Evolutionary conservation across 2,888 invertebrate species (phyloP), one percentile per base, ranked within the genome.

Genomic region (Macrophya alboannulata): DNA sequence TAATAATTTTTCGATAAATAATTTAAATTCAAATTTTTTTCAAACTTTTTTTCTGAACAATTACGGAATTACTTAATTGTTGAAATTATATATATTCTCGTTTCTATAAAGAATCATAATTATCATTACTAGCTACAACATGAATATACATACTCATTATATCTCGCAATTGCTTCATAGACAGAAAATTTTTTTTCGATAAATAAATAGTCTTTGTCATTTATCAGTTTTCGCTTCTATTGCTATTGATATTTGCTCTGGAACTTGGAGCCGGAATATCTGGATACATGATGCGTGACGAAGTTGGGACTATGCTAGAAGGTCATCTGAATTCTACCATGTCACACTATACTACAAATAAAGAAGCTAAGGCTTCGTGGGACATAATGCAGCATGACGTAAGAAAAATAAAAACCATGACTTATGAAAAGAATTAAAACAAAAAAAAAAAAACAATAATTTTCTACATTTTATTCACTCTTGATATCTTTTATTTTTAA

Each of bases 341-440:
- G 95, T 94, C 94, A 88, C 95, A 96, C 87, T 99, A 97, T 93
- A 94, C 95, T 4, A 94, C 92, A 6, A 95, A 97, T 89, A 90
- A 93, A 0, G 95, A 96, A 87, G 95, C 97, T 84, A 95, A 95
- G 84, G 96, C 95, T 91, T 96, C 97, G 77, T 98, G 98, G 97
- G 96, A 98, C 92, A 95, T 97, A 89, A 95, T 98, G 91, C 98
- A 99, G 94, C 96, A 96, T 91, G 97, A 98, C 93, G 98, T 98
- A 93, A 96, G 96, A 95, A 85, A 37, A n/a, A 8, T n/a, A n/a
- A n/a, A 1, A 55, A 37, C 37, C 37, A 77, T 71, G 9, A 55
- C 48, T 77, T 48, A 31, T 31, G 31, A 1, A 25, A n/a, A 12
- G 4, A 12, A 1, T 55, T 55, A 1, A 55, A n/a, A 68, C n/a